phyloP scores from a whole-genome alignment of 2,888 invertebrate genomes.

The Homarus gammarus region DNA sequence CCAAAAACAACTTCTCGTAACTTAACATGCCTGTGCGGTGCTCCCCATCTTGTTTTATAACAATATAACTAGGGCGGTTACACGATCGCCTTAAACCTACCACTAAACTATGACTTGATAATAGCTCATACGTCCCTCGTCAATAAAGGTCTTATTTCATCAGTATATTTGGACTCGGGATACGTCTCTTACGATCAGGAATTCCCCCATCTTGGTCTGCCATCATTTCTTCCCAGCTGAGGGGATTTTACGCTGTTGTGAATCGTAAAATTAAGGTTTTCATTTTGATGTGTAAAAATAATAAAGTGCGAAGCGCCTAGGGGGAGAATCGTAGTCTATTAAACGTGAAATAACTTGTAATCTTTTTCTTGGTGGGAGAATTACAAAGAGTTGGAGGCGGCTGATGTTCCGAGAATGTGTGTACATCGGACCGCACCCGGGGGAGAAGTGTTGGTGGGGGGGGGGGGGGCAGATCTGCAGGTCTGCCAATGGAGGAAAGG shows the following conservation, averaged over 20 bases:
- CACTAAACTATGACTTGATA: not conserved
- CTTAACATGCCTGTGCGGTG: constrained; percentile 67
- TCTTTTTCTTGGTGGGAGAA: constrained; percentile 39
- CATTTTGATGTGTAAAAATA: constrained; percentile 67
- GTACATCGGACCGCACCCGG: not conserved
- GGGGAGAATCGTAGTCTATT: constrained; percentile 57
- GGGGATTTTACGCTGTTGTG: constrained; percentile 63
- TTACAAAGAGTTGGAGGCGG: constrained; percentile 29
- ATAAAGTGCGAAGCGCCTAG: constrained; percentile 60
- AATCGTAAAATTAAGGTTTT: constrained; percentile 66
- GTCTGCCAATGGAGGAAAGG: too few relatives aligned
- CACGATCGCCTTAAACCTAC: constrained; percentile 42
- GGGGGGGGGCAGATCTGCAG: not conserved
- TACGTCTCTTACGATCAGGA: constrained; percentile 34
- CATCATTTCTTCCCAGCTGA: constrained; percentile 59
- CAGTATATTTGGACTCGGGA: not conserved
- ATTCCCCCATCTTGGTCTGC: constrained; percentile 57
- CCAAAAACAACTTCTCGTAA: constrained; percentile 61
- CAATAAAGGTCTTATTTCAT: constrained; percentile 32
- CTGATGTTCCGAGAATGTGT: not conserved
- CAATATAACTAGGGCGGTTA: constrained; percentile 58
- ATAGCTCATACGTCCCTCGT: constrained; percentile 13
- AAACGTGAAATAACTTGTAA: constrained; percentile 63
- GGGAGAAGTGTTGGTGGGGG: not conserved
- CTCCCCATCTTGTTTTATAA: constrained; percentile 69